Evolutionary conservation across 2,797 vertebrate genomes (phyloP).

Genomic region (Microctenopoma lineatum): DNA sequence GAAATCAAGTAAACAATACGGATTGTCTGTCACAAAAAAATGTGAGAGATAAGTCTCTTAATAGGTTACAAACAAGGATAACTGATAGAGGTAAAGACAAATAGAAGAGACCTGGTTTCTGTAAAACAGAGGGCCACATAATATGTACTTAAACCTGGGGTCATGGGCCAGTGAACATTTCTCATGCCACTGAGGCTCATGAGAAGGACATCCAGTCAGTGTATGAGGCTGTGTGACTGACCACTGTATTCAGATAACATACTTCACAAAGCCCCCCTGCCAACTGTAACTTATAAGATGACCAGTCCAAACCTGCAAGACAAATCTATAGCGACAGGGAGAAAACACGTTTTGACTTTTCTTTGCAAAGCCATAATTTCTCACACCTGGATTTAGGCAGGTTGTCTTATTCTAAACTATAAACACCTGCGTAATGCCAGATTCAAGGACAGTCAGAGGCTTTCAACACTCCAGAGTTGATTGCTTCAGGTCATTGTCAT

Average conservation of each 20-base stretch:
- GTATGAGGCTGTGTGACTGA: constrained; percentile 64
- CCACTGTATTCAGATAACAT: constrained; percentile 62
- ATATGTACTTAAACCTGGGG: constrained; percentile 69
- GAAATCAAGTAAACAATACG: constrained; percentile 5
- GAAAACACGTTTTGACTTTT: too few relatives aligned
- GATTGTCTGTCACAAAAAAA: constrained; percentile 3
- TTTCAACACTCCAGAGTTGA: too few relatives aligned
- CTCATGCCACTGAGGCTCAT: constrained; percentile 60
- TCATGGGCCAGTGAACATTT: constrained; percentile 64
- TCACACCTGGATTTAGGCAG: too few relatives aligned
- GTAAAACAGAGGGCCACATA: constrained; percentile 45
- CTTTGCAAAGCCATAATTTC: too few relatives aligned
- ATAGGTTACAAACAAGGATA: constrained; percentile 33
- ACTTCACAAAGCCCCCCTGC: constrained; percentile 30
- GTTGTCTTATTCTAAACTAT: too few relatives aligned
- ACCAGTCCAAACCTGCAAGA: background rate
- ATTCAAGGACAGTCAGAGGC: too few relatives aligned
- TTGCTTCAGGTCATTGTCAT: too few relatives aligned
- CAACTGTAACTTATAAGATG: background rate
- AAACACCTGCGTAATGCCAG: too few relatives aligned
- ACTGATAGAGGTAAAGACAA: constrained; percentile 21
- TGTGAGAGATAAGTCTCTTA: constrained; percentile 16
- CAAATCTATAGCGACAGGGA: too few relatives aligned
- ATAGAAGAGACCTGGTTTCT: constrained; percentile 25
- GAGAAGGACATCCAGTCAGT: constrained; percentile 65